These are phyloP conservation scores for Drosophila kohkoa DNA, from an alignment of 1,140 invertebrate species.

Conservation along the genomic window DNA sequence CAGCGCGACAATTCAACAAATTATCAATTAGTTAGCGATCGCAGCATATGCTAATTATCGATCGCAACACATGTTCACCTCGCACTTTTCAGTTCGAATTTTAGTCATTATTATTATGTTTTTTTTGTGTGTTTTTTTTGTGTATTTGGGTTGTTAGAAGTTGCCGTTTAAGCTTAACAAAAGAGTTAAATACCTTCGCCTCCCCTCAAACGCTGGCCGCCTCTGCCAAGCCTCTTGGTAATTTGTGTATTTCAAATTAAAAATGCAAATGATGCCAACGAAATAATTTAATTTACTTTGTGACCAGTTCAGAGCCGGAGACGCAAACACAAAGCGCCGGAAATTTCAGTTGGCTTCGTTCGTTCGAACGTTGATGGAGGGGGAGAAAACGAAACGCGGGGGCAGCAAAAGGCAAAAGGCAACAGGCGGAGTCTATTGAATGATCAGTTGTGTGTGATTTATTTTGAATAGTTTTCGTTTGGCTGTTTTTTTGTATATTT, in stretches of 20 bases:
- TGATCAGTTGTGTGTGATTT: slow-evolving; percentile 63
- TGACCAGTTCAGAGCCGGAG: slow-evolving; percentile 30
- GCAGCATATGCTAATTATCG: slow-evolving; percentile 40
- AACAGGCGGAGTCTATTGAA: slow-evolving; percentile 7
- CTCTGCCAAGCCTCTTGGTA: slow-evolving; percentile 25
- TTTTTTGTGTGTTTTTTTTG: too few species aligned
- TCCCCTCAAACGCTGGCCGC: not conserved
- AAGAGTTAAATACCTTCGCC: slow-evolving; percentile 1
- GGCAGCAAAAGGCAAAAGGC: not conserved
- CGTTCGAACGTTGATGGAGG: too few species aligned
- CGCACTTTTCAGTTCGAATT: slow-evolving; percentile 67
- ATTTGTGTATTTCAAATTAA: slow-evolving; percentile 80
- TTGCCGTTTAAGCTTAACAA: slow-evolving; percentile 41
- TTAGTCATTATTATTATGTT: slow-evolving; percentile 12
- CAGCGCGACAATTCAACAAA: slow-evolving; percentile 23
- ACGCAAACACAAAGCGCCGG: slow-evolving; percentile 64
- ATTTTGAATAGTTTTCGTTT: slow-evolving; percentile 53
- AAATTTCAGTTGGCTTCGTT: slow-evolving; percentile 57
- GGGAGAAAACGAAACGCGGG: not conserved
- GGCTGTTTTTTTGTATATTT: slow-evolving; percentile 59
- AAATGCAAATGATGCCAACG: slow-evolving; percentile 73
- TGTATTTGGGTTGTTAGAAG: slow-evolving; percentile 11
- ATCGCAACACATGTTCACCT: slow-evolving; percentile 72
- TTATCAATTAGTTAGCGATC: slow-evolving; percentile 45
- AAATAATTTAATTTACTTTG: slow-evolving; percentile 75